Percentiles rank a stretch among this genome's conserved stretches.
phyloP scores from a whole-genome alignment of 2,797 vertebrate species.

The Mus caroli region DNA sequence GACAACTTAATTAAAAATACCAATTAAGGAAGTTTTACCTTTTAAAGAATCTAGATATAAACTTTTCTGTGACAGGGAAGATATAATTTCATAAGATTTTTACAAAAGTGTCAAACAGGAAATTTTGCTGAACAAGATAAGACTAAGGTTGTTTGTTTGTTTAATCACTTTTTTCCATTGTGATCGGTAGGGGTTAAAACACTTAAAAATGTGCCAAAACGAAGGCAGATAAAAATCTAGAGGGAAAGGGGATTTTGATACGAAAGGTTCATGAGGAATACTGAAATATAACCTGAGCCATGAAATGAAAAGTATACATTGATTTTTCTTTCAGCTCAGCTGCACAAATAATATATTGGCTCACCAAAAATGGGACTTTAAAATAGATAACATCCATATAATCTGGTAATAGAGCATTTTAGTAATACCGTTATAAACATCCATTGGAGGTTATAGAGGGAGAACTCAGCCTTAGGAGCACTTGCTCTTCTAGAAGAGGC shows the following conservation, averaged over 20 bases:
- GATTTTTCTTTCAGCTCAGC: constrained; percentile 60
- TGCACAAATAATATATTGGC: not conserved
- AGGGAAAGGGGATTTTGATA: not conserved
- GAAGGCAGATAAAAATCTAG: constrained; percentile 17
- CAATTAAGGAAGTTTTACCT: not conserved
- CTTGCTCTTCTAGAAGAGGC: no score
- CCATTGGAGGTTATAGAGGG: no score
- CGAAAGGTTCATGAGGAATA: constrained; percentile 35
- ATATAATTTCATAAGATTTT: not conserved
- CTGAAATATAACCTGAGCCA: not conserved
- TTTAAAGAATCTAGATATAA: not conserved
- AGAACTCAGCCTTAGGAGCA: not conserved
- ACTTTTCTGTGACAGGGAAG: not conserved
- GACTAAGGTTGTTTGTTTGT: not conserved
- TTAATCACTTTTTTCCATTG: not conserved
- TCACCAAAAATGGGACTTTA: constrained; percentile 36
- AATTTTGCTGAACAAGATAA: not conserved
- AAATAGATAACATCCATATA: not conserved
- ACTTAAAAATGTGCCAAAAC: not conserved
- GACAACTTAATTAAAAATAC: not conserved
- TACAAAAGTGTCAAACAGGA: not conserved
- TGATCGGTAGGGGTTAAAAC: not conserved
- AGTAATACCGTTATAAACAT: constrained; percentile 13
- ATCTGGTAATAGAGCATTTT: not conserved
- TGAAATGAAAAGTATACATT: constrained; percentile 49